Evolutionary conservation across 2,797 vertebrate genomes (phyloP).

Genomic region (Pseudopleuronectes americanus): DNA sequence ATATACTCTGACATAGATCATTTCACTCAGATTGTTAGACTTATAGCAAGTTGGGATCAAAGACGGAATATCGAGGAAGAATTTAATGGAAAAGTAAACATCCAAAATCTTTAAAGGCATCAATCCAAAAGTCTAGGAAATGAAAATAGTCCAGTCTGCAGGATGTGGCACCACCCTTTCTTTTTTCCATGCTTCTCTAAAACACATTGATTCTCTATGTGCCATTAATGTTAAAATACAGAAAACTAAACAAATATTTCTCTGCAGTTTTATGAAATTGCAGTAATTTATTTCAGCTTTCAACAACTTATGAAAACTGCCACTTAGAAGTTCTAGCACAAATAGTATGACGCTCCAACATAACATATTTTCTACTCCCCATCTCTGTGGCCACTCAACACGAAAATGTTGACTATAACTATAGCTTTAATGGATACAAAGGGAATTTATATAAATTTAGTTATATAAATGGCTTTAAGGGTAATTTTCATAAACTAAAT

Average conservation of each 20-base stretch:
- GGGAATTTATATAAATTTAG: neutral
- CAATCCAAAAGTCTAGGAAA: neutral
- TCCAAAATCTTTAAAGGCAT: neutral
- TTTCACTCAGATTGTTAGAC: neutral
- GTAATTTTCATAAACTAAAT: conserved; percentile 1
- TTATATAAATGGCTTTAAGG: conserved; percentile 1
- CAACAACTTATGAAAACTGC: neutral
- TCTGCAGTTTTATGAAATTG: neutral
- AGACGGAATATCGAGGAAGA: neutral
- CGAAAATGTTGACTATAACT: neutral
- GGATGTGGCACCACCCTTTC: neutral
- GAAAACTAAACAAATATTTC: neutral
- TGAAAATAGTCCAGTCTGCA: neutral
- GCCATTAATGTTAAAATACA: neutral
- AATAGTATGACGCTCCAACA: neutral
- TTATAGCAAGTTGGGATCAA: neutral
- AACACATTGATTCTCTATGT: neutral
- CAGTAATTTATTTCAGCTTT: neutral
- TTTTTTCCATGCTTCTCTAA: neutral
- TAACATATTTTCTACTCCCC: neutral
- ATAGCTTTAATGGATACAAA: neutral
- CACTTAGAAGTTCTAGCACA: neutral
- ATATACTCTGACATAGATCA: neutral
- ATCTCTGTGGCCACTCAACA: neutral
- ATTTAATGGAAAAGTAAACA: neutral